These are phyloP conservation scores for Atrichornis clamosus DNA, from an alignment of 2,113 vertebrate species.

Conservation along the genomic window DNA sequence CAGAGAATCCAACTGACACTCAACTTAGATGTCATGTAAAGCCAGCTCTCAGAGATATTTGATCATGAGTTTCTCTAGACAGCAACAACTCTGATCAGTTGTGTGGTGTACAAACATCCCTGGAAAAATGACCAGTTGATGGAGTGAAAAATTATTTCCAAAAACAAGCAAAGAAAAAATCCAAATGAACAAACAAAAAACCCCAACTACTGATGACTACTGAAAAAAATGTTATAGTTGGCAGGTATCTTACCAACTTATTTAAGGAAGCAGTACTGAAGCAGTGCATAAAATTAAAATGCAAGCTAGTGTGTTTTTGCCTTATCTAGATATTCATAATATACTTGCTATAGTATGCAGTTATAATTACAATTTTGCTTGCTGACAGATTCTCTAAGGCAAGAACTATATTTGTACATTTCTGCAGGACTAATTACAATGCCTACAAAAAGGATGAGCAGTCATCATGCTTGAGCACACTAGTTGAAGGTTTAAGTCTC, in stretches of 20 bases:
- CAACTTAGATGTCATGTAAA: neutral
- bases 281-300: neutral
- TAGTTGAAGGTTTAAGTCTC: neutral
- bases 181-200: too few relatives aligned
- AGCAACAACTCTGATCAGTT: neutral
- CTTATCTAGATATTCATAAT: neutral
- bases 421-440: neutral
- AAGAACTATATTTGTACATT: neutral
- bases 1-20: neutral
- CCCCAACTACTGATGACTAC: neutral
- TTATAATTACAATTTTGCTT: neutral
- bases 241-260: neutral
- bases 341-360: neutral
- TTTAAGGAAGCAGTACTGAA: neutral
- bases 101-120: neutral
- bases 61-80: neutral
- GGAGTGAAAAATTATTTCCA: neutral
- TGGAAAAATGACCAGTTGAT: neutral
- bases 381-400: neutral
- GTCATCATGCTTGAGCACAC: neutral
- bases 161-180: neutral
- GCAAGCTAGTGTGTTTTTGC: fast-evolving
- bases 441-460: neutral
- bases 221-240: neutral
- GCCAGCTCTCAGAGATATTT: neutral